Base-by-base conservation (phyloP, 1,140 invertebrate species). In the Tyrophagus putrescentiae region DNA sequence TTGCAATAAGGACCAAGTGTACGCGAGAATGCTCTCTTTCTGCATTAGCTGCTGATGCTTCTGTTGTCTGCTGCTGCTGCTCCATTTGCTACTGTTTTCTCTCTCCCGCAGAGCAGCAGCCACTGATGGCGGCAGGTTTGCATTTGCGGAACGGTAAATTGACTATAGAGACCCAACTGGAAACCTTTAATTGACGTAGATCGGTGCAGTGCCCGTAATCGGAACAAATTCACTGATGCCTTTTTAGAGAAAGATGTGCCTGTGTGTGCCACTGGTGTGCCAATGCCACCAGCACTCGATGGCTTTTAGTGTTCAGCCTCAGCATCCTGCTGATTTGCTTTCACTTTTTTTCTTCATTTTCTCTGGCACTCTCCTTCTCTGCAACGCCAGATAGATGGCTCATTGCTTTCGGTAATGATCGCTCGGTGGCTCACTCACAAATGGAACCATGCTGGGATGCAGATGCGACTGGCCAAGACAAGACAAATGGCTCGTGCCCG, bases 81-180 rank as follows among this genome's bases (percentile, higher is more conserved):
- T n/a, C n/a, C n/a, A n/a, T n/a, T n/a, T n/a, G n/a, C n/a, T n/a
- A n/a, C n/a, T n/a, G n/a, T n/a, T n/a, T n/a, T n/a, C n/a, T n/a
- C n/a, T n/a, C n/a, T n/a, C n/a, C n/a, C n/a, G n/a, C n/a, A n/a
- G n/a, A n/a, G n/a, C n/a, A n/a, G n/a, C n/a, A n/a, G n/a, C n/a
- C n/a, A n/a, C n/a, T n/a, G n/a, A n/a, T n/a, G n/a, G n/a, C n/a
- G n/a, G n/a, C 45, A 48, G 45, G 45, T 48, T 48, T 48, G 45
- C 45, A 48, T 48, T 13, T 39, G 36, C 31, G 45, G 45, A 48
- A 48, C 45, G 45, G 45, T 48, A 48, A 48, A 48, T 48, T 48
- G 45, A 48, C 45, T 48, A 48, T 48, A 48, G 45, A 21, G 45
- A 48, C 7, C 45, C 45, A 48, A 48, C 45, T 48, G 45, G 45